Evolutionary conservation across 2,888 invertebrate genomes (phyloP).

Genomic region (Colletes collaris): DNA sequence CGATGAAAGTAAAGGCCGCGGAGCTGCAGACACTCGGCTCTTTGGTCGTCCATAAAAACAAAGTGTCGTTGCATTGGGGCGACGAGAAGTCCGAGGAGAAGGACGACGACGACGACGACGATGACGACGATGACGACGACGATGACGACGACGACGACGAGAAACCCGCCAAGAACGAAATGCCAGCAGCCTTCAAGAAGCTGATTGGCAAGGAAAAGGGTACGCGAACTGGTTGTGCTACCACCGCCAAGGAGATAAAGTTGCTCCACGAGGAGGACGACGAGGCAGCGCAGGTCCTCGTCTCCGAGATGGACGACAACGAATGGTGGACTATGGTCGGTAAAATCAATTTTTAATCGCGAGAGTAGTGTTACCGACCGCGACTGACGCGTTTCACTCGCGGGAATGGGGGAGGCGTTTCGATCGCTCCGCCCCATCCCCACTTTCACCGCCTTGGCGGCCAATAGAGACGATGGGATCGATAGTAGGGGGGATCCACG

Average conservation of each 20-base stretch:
- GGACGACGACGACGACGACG: conserved; percentile 32
- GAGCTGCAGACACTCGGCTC: conserved; percentile 69
- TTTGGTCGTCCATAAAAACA: conserved; percentile 66
- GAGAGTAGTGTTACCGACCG: too few relatives aligned
- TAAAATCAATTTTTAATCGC: not conserved
- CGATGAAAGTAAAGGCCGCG: conserved; percentile 66
- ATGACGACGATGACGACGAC: conserved; percentile 59
- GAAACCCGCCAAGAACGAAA: conserved; percentile 43
- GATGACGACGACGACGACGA: conserved; percentile 45
- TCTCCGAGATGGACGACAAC: conserved; percentile 75
- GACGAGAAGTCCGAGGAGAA: conserved; percentile 38
- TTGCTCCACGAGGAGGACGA: conserved; percentile 68
- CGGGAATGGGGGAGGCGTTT: too few relatives aligned
- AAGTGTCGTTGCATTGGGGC: conserved; percentile 73
- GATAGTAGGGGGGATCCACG: too few relatives aligned
- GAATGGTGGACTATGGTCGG: conserved; percentile 81
- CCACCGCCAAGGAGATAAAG: conserved; percentile 68
- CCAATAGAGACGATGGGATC: too few relatives aligned
- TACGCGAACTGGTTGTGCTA: conserved; percentile 71
- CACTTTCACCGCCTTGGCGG: too few relatives aligned
- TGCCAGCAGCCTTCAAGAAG: conserved; percentile 70
- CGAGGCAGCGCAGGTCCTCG: conserved; percentile 68
- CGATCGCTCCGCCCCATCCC: too few relatives aligned
- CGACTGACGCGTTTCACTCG: too few relatives aligned
- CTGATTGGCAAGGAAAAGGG: conserved; percentile 68